Evolutionary conservation across 2,888 invertebrate species (phyloP), one percentile per base, ranked within the genome.

Genomic region (Epiperipatus broadwayi): DNA sequence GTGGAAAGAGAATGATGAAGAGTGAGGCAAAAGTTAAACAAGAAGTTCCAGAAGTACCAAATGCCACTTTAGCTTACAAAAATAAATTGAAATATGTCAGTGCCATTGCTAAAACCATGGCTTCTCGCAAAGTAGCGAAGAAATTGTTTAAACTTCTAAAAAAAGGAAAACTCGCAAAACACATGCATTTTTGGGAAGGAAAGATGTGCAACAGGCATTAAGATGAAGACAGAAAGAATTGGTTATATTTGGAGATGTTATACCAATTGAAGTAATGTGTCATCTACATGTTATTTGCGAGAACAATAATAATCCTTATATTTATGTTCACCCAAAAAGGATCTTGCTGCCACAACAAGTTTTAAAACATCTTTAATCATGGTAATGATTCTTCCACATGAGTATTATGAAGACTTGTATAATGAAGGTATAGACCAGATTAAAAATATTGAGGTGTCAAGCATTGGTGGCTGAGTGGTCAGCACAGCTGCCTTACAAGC

Each of bases 271-370:
- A 54, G 83, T 95, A 33, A 87, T 95, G 75, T 83, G 84, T 50
- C 97, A 97, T 57, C 65, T 97, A 52, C 95, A 97, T 0, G 77
- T 75, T 0, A 78, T 95, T 0, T 97, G 95, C 53, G 97, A 97
- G 58, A 85, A 91, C 44, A 78, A 78, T 52, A 72, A 76, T 41
- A 73, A 95, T 46, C 85, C 91, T 0, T 93, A 93, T 56, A 75
- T 79, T 44, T 95, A 79, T 54, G 77, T 77, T 0, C 93, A 93
- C n/a, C n/a, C n/a, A n/a, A n/a, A n/a, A n/a, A n/a, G 54, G 89
- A 89, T 56, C 70, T 93, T 16, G 91, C 91, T 4, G 65, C 72
- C 1, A 84, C 89, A 0, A 75, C 87, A 73, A 89, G 91, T 5
- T 78, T 85, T 0, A 78, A 79, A 62, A 63, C 91, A 37, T 81